Evolutionary conservation across 2,797 vertebrate genomes (phyloP).

Genomic region (Heliangelus exortis): DNA sequence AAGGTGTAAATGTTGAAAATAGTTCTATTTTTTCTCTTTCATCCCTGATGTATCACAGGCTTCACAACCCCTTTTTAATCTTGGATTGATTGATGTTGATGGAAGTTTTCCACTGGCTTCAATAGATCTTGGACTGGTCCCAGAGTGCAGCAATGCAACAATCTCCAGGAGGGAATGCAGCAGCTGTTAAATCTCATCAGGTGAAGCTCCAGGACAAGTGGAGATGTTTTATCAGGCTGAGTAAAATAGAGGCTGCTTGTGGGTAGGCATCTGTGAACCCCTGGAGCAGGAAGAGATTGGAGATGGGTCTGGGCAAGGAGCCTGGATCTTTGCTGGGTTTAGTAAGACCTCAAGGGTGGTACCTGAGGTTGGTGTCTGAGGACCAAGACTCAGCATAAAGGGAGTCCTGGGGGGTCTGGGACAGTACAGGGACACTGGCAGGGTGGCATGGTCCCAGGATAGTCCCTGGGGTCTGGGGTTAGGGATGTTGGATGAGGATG

Average conservation of each 20-base stretch:
- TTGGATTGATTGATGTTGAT: not conserved
- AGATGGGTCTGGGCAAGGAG: not conserved
- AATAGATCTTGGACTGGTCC: not conserved
- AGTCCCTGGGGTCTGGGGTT: fast-evolving
- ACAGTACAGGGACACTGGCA: fast-evolving
- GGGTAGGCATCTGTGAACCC: not conserved
- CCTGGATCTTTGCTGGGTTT: not conserved
- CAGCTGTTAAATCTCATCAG: not conserved
- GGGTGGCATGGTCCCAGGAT: fast-evolving
- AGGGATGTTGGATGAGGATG: not conserved
- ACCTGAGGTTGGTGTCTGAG: fast-evolving
- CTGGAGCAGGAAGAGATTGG: not conserved
- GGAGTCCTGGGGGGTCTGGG: fast-evolving
- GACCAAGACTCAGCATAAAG: not conserved
- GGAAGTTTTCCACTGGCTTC: slow-evolving; percentile 9
- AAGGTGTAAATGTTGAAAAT: not conserved
- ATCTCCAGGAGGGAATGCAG: not conserved
- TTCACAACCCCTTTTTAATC: not conserved
- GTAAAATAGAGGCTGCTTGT: not conserved
- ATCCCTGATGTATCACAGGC: not conserved
- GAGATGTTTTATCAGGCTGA: not conserved
- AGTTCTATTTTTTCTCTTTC: not conserved
- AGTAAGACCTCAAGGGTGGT: not conserved
- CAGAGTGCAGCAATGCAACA: not conserved
- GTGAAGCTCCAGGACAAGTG: not conserved